Conservation (phyloP, 2,797 vertebrate species). For the Lemur catta region DNA sequence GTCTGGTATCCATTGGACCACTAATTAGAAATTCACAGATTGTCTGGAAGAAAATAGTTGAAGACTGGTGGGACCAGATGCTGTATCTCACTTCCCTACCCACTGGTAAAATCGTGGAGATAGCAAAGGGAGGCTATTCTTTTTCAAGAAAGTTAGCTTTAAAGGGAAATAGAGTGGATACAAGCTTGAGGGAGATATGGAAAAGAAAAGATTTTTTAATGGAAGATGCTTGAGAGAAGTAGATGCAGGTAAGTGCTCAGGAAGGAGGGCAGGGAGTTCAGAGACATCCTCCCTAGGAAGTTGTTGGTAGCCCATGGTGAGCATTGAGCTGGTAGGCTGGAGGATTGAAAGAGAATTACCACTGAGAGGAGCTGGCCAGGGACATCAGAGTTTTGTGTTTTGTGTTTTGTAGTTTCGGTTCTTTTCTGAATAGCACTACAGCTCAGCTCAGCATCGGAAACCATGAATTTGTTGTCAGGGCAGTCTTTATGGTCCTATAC, state of each 20-base stretch:
- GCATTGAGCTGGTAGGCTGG: neutral
- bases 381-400: neutral
- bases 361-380: neutral
- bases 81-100: neutral
- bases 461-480: neutral
- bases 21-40: slow-evolving; percentile 20
- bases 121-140: neutral
- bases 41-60: neutral
- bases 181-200: neutral
- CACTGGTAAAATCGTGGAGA: neutral
- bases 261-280: neutral
- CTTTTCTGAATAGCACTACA: neutral
- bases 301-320: neutral
- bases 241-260: neutral
- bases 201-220: neutral
- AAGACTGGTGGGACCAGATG: neutral
- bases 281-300: neutral
- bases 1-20: neutral
- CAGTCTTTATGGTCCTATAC: neutral
- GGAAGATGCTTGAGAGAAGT: neutral
- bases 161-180: neutral
- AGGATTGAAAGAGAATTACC: neutral
- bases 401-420: neutral
- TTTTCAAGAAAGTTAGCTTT: neutral
- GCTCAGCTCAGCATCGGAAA: neutral